Conservation (phyloP, 2,888 invertebrate species). For the Nomada lathburiana region DNA sequence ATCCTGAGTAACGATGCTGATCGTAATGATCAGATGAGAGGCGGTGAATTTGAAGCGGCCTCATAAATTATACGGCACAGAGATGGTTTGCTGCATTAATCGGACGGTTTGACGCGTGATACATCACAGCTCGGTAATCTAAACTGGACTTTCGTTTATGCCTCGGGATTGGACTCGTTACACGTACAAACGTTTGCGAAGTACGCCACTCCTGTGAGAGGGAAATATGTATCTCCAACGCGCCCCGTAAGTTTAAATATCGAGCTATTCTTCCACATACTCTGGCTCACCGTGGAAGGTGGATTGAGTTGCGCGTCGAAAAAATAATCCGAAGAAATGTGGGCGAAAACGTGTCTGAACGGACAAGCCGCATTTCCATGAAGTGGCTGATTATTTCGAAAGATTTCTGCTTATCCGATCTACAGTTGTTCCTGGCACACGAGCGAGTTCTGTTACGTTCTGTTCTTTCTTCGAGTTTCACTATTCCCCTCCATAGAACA, state of each 20-base stretch:
- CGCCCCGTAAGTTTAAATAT: neutral
- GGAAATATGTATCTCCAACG: neutral
- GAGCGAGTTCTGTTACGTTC: too few relatives aligned
- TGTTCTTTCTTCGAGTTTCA: too few relatives aligned
- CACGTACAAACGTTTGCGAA: neutral
- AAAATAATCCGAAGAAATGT: too few relatives aligned
- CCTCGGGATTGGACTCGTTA: neutral
- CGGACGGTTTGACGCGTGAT: constrained; percentile 21
- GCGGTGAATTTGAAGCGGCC: constrained; percentile 17
- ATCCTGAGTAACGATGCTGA: constrained; percentile 13
- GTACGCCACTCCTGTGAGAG: neutral
- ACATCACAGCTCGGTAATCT: constrained; percentile 6
- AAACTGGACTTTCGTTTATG: constrained; percentile 25
- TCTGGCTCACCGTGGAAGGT: neutral
- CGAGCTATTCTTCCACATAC: neutral
- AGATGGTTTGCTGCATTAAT: constrained; percentile 22
- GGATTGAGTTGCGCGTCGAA: neutral
- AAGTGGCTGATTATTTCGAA: too few relatives aligned
- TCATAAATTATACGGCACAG: constrained; percentile 26
- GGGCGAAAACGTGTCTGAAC: too few relatives aligned
- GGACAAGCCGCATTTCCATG: too few relatives aligned
- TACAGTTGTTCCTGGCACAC: too few relatives aligned
- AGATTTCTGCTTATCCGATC: too few relatives aligned
- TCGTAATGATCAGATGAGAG: constrained; percentile 24
- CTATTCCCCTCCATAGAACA: too few relatives aligned